Evolutionary conservation across 2,113 vertebrate genomes (phyloP), one percentile per base, ranked within the genome.

Genomic region (Ochotona curzoniae): DNA sequence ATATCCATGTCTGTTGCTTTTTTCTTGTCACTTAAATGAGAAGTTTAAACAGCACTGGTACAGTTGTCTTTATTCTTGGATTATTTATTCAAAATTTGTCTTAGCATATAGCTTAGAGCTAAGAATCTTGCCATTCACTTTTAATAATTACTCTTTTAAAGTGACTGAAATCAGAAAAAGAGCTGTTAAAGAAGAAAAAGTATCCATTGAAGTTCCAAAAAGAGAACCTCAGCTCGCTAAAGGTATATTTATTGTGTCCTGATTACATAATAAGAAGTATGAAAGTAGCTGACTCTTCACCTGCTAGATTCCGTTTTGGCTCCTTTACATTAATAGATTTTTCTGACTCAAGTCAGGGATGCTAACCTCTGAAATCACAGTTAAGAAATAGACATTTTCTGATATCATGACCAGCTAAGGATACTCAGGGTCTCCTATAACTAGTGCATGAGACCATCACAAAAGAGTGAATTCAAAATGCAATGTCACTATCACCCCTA

Each of bases 61-160:
- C 44, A 1, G 51, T 70, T 66, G 32, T 85, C 49, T 96, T 96
- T 95, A n/a, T 91, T 87, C 44, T 26, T 85, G 81, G 69, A 57
- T 95, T 69, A 81, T 95, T 91, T 0, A 0, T 38, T 30, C 84
- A 93, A 64, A 93, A 88, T 67, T 49, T 83, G 75, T 95, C 83
- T 93, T 75, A 83, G 78, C 26, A 82, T 0, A 69, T 5, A 51
- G 15, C 38, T 44, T 3, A 44, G 2, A 64, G 74, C 89, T 88
- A 18, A 92, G 60, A 83, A 70, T 95, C 96, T 96, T 89, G 64
- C 8, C 84, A 94, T 79, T 89, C 84, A 96, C 32, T 95, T 91
- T 97, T 97, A 96, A 96, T 71, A 97, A 94, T 97, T 97, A n/a
- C 71, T 98, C 88, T 98, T 97, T 98, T 98, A 94, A 98, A 98